Evolutionary conservation across 2,888 invertebrate species (phyloP).

Genomic region (Aphelenchoides bicaudatus): DNA sequence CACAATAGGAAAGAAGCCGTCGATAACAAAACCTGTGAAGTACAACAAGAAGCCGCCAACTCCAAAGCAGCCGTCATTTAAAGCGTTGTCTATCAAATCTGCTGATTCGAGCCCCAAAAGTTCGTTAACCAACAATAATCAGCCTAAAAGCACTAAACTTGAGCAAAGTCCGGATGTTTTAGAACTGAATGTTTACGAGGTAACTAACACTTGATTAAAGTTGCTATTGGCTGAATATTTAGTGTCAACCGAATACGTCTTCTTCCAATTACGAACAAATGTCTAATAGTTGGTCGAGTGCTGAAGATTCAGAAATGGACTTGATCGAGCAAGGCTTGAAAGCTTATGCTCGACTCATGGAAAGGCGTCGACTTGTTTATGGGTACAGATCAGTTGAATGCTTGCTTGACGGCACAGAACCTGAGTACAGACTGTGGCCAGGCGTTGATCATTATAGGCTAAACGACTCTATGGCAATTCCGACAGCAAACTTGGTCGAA

Average conservation of each 20-base stretch:
- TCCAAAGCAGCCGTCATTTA: not conserved
- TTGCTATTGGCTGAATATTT: too few species aligned
- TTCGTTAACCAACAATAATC: too few species aligned
- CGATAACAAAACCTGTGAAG: too few species aligned
- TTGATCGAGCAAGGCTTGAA: conserved; percentile 14
- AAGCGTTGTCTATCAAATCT: too few species aligned
- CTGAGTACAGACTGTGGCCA: conserved; percentile 27
- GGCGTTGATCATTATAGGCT: conserved; percentile 13
- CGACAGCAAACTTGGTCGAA: conserved; percentile 34
- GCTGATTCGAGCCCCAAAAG: too few species aligned
- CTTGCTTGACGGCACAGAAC: conserved; percentile 41
- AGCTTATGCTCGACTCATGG: conserved; percentile 27
- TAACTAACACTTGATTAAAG: too few species aligned
- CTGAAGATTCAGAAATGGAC: not conserved
- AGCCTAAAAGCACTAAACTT: too few species aligned
- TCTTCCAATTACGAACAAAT: too few species aligned
- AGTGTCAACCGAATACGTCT: too few species aligned
- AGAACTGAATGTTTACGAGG: too few species aligned
- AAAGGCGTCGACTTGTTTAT: conserved; percentile 46
- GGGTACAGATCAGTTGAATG: conserved; percentile 41
- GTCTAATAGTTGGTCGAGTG: not conserved
- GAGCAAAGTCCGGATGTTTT: too few species aligned
- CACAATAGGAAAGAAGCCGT: conserved; percentile 27
- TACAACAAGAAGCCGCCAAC: too few species aligned
- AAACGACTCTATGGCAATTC: conserved; percentile 16